Base-by-base conservation (phyloP, 2,113 vertebrate species). In the Dasyprocta punctata region DNA sequence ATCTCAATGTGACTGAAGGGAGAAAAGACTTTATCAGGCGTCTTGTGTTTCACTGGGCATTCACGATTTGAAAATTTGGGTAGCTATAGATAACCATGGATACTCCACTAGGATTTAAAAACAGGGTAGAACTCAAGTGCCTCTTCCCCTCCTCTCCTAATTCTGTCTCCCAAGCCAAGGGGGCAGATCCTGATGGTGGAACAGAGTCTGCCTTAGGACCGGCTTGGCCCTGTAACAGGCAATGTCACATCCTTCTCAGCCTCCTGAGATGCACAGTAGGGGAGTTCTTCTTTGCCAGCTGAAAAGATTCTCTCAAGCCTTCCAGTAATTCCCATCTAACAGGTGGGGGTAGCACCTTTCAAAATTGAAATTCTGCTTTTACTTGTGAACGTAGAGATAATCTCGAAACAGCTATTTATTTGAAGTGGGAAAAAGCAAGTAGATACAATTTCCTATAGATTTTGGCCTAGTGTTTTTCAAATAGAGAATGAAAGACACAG, bases 381-480 rank as follows among this genome's bases (percentile, higher is more conserved):
- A 56, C 38, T 69, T 92, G 30, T 44, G 30, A 89, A 86, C 26
- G 38, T 11, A 77, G 81, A 94, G 61, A 86, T 71, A 38, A 95
- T 86, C 75, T 83, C 61, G 54, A 90, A 73, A 91, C 11, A 90
- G n/a, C 28, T 95, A 86, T 85, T 80, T 86, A 73, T 86, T 63
- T 75, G 84, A 94, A 75, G 65, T 49, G 30, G 67, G 52, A 67
- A 47, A 92, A 95, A 69, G 26, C 54, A 91, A 69, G 58, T 33
- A 67, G 36, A 26, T 17, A 94, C 38, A 56, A 54, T 92, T 94
- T 94, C 80, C 89, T 83, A 56, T 73, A 92, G 81, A 92, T 93
- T 95, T 95, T 89, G 52, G 41, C 56, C 82, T 30, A 28, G 20
- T 58, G 56, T 38, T 89, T 87, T 90, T 83, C 67, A 67, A 73